Percentiles rank a stretch among this genome's conserved stretches.
These are phyloP conservation scores for Alligator mississippiensis DNA, from an alignment of 2,113 vertebrate genomes.

Conservation along the genomic window DNA sequence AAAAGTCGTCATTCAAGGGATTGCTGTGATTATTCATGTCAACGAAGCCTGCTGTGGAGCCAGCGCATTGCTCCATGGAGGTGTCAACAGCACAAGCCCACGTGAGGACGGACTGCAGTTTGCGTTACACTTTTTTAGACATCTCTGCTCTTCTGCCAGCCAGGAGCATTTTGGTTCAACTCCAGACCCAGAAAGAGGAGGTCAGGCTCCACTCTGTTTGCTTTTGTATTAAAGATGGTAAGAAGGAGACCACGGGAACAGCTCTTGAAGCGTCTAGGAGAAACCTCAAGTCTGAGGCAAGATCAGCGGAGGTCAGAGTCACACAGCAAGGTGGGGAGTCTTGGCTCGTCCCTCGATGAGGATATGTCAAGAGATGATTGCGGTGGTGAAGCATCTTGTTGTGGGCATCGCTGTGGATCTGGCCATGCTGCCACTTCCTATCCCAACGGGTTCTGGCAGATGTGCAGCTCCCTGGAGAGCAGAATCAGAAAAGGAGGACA, in stretches of 20 bases:
- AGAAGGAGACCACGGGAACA: neutral
- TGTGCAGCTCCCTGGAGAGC: too few species aligned
- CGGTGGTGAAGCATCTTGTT: constrained; percentile 83
- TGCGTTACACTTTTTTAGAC: neutral
- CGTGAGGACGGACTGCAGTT: neutral
- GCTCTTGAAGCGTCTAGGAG: constrained; percentile 58
- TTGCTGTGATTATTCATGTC: neutral
- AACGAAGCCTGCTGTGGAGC: neutral
- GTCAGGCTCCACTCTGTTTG: neutral
- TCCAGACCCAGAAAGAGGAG: neutral
- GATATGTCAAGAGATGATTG: constrained; percentile 77
- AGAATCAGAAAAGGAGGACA: too few species aligned
- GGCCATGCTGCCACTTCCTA: too few species aligned
- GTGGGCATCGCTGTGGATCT: too few species aligned
- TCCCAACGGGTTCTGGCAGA: too few species aligned
- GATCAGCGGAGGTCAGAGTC: neutral
- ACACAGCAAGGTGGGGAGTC: constrained; percentile 12
- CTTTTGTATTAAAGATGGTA: neutral
- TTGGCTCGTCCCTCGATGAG: constrained; percentile 89
- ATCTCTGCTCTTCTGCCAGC: constrained; percentile 1
- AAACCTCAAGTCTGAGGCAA: constrained; percentile 43
- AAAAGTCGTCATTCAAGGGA: constrained; percentile 45
- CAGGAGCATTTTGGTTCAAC: constrained; percentile 28
- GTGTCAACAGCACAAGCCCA: neutral
- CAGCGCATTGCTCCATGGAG: neutral